These are phyloP conservation scores for Sebastes hubbsi DNA, from an alignment of 2,797 vertebrate species.

Conservation along the genomic window DNA sequence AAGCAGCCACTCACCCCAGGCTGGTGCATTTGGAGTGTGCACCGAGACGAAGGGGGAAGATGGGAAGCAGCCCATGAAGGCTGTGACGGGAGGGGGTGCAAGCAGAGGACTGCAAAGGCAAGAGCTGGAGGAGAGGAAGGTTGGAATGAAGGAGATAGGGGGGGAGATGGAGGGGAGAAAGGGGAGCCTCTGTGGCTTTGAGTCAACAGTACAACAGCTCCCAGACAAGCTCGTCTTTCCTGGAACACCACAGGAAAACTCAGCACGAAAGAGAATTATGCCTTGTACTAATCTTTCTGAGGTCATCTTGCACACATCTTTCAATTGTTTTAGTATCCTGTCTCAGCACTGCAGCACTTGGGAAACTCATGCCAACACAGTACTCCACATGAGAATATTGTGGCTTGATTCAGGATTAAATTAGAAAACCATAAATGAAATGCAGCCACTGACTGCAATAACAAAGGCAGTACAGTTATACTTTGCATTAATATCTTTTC, in stretches of 20 bases:
- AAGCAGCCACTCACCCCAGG: constrained; percentile 74
- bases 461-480: not conserved
- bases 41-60: constrained; percentile 56
- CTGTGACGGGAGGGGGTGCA: constrained; percentile 4
- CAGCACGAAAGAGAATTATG: constrained; percentile 50
- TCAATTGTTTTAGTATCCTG: constrained; percentile 28
- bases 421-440: constrained; percentile 13
- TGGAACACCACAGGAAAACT: constrained; percentile 59
- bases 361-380: not conserved
- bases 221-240: constrained; percentile 67
- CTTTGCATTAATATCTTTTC: not conserved
- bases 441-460: not conserved
- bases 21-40: constrained; percentile 55
- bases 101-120: not conserved
- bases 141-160: constrained; percentile 37
- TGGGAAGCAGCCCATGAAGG: constrained; percentile 56
- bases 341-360: constrained; percentile 11
- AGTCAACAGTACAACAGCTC: constrained; percentile 60
- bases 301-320: constrained; percentile 61
- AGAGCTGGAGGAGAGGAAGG: constrained; percentile 21
- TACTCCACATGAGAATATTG: constrained; percentile 1
- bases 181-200: constrained; percentile 57
- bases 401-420: not conserved
- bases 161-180: not conserved
- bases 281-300: constrained; percentile 43